phyloP scores from a whole-genome alignment of 2,113 vertebrate species.

The Sphyrna mokarran region DNA sequence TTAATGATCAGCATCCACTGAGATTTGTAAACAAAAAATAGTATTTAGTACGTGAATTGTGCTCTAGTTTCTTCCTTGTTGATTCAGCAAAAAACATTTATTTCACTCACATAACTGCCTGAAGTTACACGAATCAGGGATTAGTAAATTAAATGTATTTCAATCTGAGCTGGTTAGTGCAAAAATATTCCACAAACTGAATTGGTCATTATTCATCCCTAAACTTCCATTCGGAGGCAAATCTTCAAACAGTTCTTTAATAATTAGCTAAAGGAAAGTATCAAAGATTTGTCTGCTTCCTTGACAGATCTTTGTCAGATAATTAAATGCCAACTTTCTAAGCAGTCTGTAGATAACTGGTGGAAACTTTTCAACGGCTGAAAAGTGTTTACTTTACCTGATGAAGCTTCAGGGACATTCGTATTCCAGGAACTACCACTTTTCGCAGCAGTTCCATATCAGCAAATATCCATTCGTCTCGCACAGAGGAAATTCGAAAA shows the following conservation, averaged over 20 bases:
- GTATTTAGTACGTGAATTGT: background rate
- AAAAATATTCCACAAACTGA: background rate
- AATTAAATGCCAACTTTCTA: background rate
- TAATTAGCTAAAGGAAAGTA: background rate
- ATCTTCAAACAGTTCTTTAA: background rate
- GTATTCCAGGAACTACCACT: conserved; percentile 93
- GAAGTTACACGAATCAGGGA: background rate
- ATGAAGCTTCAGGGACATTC: conserved; percentile 96
- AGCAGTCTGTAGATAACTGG: background rate
- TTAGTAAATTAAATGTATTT: background rate
- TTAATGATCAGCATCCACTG: background rate
- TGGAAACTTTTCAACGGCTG: background rate
- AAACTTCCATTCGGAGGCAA: background rate
- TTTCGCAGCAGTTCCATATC: conserved; percentile 97
- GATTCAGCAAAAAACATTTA: background rate
- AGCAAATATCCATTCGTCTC: conserved; percentile 97
- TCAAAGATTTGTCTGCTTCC: background rate
- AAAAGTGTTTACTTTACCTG: conserved; percentile 63
- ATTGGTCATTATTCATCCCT: background rate
- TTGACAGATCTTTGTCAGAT: background rate
- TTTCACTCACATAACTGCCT: too few relatives aligned
- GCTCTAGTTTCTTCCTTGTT: background rate
- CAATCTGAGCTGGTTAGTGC: background rate
- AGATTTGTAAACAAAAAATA: background rate
- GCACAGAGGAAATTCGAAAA: conserved; percentile 92